Evolutionary conservation across 2,888 invertebrate genomes (phyloP), one percentile per base, ranked within the genome.

Genomic region (Apocheima hispidaria): DNA sequence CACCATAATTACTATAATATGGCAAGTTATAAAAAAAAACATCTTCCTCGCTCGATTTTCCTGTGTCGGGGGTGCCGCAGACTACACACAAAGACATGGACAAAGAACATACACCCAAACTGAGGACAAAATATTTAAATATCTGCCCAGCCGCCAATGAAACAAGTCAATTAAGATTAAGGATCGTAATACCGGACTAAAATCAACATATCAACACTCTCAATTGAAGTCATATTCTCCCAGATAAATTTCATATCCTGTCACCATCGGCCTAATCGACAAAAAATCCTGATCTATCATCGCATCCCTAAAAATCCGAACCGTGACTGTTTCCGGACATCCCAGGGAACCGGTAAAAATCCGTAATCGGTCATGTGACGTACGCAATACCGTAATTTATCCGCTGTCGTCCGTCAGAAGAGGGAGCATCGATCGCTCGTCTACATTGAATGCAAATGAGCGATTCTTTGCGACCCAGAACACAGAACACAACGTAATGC

Each of bases 291-390:
- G 44, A 51, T 51, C 51, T 33, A 52, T 61, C 56, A 56, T 56
- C 46, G 35, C 40, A 35, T 61, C 40, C 52, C 54, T 14, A 50
- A 53, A 57, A 41, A 43, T 30, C 40, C 41, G n/a, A 52, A 48
- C 51, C 61, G 46, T 48, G 23, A 62, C 48, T 30, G 46, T 59
- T 59, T 55, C 43, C 63, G 59, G 40, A 10, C 40, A 35, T 14
- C 30, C 58, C 57, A 10, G 48, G n/a, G 38, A 41, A 50, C 62
- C 41, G 55, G 59, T 60, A 53, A 58, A 58, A 58, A 33, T 55
- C 55, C 55, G 59, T 56, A 63, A 63, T 63, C 59, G 41, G 44
- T 63, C 63, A 63, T 55, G 59, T 63, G 58, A 59, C 59, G 54
- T 59, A 48, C 55, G 41, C 56, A 51, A 63, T 38, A 40, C 63